These are phyloP conservation scores for Caenorhabditis sinica DNA, from an alignment of 2,888 invertebrate genomes.

Conservation along the genomic window DNA sequence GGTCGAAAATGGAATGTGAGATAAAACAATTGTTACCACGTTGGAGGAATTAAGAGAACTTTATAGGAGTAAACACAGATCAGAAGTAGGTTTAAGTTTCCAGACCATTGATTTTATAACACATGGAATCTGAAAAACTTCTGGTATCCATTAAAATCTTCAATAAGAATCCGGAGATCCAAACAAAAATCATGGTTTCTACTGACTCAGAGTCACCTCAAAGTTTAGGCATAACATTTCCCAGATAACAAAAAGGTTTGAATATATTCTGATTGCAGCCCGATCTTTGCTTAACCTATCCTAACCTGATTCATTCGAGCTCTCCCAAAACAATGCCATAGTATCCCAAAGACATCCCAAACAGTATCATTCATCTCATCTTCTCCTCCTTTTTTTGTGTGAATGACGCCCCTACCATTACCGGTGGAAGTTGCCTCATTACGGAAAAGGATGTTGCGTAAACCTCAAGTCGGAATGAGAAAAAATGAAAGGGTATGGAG, in stretches of 20 bases:
- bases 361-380: conserved; percentile 12
- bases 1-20: conserved; percentile 41
- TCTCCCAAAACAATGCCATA: background rate
- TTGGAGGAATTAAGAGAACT: background rate
- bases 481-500: conserved; percentile 55
- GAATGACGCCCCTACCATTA: conserved; percentile 22
- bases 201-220: too few relatives aligned
- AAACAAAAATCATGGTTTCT: too few relatives aligned
- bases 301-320: background rate
- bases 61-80: background rate
- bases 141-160: too few relatives aligned
- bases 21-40: conserved; percentile 19
- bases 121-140: too few relatives aligned
- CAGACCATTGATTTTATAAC: too few relatives aligned
- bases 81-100: too few relatives aligned
- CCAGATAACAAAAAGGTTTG: too few relatives aligned
- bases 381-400: background rate
- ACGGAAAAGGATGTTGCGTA: conserved; percentile 52
- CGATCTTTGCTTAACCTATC: too few relatives aligned
- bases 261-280: too few relatives aligned
- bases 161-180: too few relatives aligned
- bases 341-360: background rate
- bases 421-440: conserved; percentile 48
- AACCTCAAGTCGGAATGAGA: conserved; percentile 37
- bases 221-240: too few relatives aligned